Evolutionary conservation across 2,888 invertebrate species (phyloP).

Genomic region (Drosophila silvestris): DNA sequence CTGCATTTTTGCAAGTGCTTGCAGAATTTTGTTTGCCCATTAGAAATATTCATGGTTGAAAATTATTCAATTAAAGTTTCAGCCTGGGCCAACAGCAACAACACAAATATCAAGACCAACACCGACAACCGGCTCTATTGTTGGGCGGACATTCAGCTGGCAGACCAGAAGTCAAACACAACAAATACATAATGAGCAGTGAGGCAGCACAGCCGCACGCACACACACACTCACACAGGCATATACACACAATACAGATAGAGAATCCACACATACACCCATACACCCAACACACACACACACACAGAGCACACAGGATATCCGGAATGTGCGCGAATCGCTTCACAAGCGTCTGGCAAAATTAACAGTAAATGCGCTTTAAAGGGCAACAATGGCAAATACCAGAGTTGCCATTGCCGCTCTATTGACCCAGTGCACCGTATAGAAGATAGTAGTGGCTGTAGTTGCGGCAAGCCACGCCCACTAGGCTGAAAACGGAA

Average conservation of each 20-base stretch:
- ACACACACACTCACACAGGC: neutral
- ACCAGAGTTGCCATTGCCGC: constrained; percentile 59
- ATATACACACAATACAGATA: neutral
- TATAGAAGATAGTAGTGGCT: constrained; percentile 38
- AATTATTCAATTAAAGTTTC: constrained; percentile 80
- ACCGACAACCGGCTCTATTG: constrained; percentile 4
- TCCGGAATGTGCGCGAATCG: constrained; percentile 73
- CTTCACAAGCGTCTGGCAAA: constrained; percentile 74
- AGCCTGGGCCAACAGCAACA: constrained; percentile 30
- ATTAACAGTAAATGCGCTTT: constrained; percentile 80
- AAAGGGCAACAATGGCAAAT: constrained; percentile 76
- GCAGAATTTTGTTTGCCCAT: constrained; percentile 79
- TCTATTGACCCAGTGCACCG: constrained; percentile 76
- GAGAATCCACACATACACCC: neutral
- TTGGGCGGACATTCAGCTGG: constrained; percentile 9
- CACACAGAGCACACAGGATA: constrained; percentile 55
- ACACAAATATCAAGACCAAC: constrained; percentile 14
- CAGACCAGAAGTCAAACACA: constrained; percentile 64
- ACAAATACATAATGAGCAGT: constrained; percentile 78
- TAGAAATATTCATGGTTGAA: constrained; percentile 80
- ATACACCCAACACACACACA: constrained; percentile 8
- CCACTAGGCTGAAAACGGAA: constrained; percentile 40
- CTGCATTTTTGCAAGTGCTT: constrained; percentile 69
- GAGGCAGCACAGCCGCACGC: constrained; percentile 51
- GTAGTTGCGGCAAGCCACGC: constrained; percentile 29